Evolutionary conservation across 2,797 vertebrate genomes (phyloP).

Genomic region (Scleropages formosus): DNA sequence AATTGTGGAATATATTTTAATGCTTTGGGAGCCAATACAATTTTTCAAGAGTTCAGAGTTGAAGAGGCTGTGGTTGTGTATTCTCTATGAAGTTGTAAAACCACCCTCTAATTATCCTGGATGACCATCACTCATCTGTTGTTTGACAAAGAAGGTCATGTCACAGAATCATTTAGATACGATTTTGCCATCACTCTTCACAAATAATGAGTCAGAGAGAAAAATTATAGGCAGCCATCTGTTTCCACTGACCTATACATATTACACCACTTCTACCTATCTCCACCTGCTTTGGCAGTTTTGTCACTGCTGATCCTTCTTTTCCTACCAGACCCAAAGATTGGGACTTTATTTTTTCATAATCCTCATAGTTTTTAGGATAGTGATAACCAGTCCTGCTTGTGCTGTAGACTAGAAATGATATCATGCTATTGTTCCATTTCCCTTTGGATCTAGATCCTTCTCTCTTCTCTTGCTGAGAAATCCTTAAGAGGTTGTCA

Average conservation of each 20-base stretch:
- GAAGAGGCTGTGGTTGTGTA: too few species aligned
- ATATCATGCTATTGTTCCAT: not conserved
- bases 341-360: not conserved
- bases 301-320: conserved; percentile 1
- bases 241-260: not conserved
- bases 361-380: not conserved
- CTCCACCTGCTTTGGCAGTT: conserved; percentile 4
- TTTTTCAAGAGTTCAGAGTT: too few species aligned
- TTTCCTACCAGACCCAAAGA: conserved; percentile 5
- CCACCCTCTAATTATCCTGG: too few species aligned
- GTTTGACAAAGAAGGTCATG: too few species aligned
- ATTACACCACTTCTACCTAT: not conserved
- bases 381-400: not conserved
- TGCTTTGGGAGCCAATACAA: too few species aligned
- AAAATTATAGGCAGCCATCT: not conserved
- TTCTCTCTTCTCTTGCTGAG: not conserved
- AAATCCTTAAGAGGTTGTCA: not conserved
- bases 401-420: not conserved
- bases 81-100: too few species aligned
- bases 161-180: too few species aligned
- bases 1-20: too few species aligned
- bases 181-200: too few species aligned
- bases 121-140: too few species aligned
- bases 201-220: too few species aligned
- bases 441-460: not conserved